Percentiles rank a stretch among this genome's conserved stretches.
phyloP scores from a whole-genome alignment of 2,888 invertebrate species.

The Sphaerophoria rueppellii region DNA sequence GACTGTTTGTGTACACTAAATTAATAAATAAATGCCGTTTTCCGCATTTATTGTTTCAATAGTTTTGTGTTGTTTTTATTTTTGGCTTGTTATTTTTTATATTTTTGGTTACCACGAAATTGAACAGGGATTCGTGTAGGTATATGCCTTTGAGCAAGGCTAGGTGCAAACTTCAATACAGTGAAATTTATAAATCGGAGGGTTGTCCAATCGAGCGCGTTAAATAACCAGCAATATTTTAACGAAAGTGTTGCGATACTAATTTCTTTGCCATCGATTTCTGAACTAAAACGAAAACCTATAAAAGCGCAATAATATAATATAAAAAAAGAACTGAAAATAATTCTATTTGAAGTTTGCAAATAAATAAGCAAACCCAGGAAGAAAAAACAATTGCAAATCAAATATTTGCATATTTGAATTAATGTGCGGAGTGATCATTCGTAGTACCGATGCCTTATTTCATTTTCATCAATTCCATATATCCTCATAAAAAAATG shows the following conservation, averaged over 20 bases:
- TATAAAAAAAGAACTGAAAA: conserved; percentile 42
- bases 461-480: conserved; percentile 50
- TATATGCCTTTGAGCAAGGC: conserved; percentile 37
- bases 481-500: conserved; percentile 50
- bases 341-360: conserved; percentile 48
- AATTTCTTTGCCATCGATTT: conserved; percentile 30
- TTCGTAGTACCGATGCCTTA: conserved; percentile 23
- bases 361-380: conserved; percentile 1
- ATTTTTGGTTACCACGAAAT: conserved; percentile 11
- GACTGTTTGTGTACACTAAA: conserved; percentile 72
- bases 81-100: conserved; percentile 9
- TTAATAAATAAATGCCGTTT: conserved; percentile 72
- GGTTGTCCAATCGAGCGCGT: conserved; percentile 27
- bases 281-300: conserved; percentile 11
- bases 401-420: conserved; percentile 61
- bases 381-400: conserved; percentile 44
- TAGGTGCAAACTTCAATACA: conserved; percentile 22
- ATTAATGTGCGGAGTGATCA: conserved; percentile 56
- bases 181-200: conserved; percentile 15
- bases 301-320: conserved; percentile 7
- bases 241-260: conserved; percentile 44
- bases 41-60: conserved; percentile 68
- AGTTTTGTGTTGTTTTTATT: conserved; percentile 35
- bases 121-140: not conserved
- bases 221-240: conserved; percentile 41